Evolutionary conservation across 1,140 invertebrate genomes (phyloP).

Genomic region (Lasaia peninsularis): DNA sequence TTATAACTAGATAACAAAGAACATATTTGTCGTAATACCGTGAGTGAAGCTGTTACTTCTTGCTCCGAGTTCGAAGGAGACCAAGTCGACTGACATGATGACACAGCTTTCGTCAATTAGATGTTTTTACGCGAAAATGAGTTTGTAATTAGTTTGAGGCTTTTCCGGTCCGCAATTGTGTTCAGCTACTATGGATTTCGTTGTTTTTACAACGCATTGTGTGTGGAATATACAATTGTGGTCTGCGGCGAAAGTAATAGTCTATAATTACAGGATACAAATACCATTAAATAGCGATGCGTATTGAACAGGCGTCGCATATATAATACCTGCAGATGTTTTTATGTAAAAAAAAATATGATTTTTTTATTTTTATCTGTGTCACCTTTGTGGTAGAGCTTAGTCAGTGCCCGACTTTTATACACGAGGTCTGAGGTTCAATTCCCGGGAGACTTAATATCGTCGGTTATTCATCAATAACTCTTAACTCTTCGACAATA

Average conservation of each 20-base stretch:
- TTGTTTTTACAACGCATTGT: slow-evolving; percentile 30
- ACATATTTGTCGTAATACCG: background rate
- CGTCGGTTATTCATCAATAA: too few species aligned
- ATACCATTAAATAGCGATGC: slow-evolving; percentile 21
- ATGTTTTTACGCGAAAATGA: slow-evolving; percentile 53
- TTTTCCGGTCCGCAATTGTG: slow-evolving; percentile 53
- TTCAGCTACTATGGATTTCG: slow-evolving; percentile 30
- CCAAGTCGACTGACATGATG: slow-evolving; percentile 54
- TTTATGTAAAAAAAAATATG: background rate
- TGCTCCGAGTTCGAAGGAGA: slow-evolving; percentile 34
- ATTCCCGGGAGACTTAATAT: too few species aligned
- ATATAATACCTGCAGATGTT: background rate
- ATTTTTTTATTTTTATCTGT: too few species aligned
- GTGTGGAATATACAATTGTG: slow-evolving; percentile 26
- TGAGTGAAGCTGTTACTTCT: slow-evolving; percentile 34
- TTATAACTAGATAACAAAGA: slow-evolving; percentile 1
- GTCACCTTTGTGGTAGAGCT: too few species aligned
- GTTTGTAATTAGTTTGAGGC: slow-evolving; percentile 53
- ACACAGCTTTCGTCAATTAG: slow-evolving; percentile 61
- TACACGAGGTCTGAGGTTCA: too few species aligned
- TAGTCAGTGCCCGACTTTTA: too few species aligned
- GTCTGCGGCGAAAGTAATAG: slow-evolving; percentile 31
- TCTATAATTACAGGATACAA: slow-evolving; percentile 31
- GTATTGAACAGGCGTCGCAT: slow-evolving; percentile 8
- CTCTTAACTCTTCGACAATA: too few species aligned